These are phyloP conservation scores for Lasioglossum oenotherae DNA, from an alignment of 2,888 invertebrate genomes.

Conservation along the genomic window DNA sequence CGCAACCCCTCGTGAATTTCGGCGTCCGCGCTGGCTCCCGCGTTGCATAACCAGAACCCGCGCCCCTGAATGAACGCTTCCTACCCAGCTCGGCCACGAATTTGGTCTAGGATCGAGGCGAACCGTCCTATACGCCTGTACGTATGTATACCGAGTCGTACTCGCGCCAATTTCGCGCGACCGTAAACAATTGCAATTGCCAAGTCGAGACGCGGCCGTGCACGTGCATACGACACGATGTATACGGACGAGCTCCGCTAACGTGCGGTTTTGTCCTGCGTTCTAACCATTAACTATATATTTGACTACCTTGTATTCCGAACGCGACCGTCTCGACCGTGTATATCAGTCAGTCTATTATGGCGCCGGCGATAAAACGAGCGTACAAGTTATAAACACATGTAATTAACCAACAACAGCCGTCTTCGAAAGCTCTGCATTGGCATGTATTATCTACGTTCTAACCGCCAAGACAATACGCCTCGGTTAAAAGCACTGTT, in stretches of 20 bases:
- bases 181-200: not conserved
- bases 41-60: slow-evolving; percentile 22
- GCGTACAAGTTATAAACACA: not conserved
- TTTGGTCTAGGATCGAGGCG: not conserved
- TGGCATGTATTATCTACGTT: not conserved
- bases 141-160: not conserved
- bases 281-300: not conserved
- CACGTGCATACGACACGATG: not conserved
- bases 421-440: not conserved
- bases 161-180: not conserved
- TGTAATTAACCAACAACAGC: not conserved
- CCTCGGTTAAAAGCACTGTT: not conserved
- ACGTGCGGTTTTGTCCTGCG: not conserved
- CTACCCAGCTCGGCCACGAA: not conserved
- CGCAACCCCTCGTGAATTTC: slow-evolving; percentile 50
- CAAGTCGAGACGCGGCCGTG: not conserved
- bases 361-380: no score
- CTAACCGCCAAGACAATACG: not conserved
- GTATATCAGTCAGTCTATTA: not conserved
- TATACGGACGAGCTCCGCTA: not conserved
- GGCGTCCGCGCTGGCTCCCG: not conserved
- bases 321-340: no score
- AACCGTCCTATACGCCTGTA: not conserved
- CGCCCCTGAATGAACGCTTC: not conserved
- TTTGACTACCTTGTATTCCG: not conserved